phyloP scores from a whole-genome alignment of 2,888 invertebrate genomes.

The Synergus umbraculus region DNA sequence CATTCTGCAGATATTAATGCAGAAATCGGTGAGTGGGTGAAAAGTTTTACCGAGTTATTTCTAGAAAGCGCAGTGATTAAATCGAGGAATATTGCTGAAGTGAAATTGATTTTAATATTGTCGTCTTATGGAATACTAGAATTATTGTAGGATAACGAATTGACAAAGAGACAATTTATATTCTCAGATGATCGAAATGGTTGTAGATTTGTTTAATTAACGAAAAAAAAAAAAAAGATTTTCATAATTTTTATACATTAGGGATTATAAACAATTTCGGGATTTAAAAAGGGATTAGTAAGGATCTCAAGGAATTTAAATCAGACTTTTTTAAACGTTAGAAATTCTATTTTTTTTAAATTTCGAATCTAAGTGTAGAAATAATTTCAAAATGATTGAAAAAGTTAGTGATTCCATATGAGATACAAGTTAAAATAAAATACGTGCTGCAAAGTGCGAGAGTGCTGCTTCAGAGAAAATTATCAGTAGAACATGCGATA shows the following conservation, averaged over 20 bases:
- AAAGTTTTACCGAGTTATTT: constrained; percentile 36
- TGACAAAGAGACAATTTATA: background rate
- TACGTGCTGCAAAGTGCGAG: constrained; percentile 2
- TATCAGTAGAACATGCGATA: constrained; percentile 11
- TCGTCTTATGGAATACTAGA: background rate
- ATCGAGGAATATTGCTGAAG: constrained; percentile 4
- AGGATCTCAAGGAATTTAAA: too few relatives aligned
- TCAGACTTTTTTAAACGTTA: too few relatives aligned
- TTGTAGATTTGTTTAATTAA: background rate
- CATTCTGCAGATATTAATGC: background rate
- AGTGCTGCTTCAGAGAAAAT: constrained; percentile 10
- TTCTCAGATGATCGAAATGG: background rate
- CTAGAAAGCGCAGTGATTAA: constrained; percentile 31
- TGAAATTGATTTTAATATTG: constrained; percentile 31
- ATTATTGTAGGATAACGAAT: background rate
- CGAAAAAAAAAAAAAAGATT: background rate
- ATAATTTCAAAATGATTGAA: background rate
- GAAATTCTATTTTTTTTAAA: background rate
- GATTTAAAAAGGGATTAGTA: too few relatives aligned
- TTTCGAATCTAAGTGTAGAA: too few relatives aligned
- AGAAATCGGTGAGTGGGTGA: constrained; percentile 25
- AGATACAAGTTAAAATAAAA: background rate
- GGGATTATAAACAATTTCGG: too few relatives aligned
- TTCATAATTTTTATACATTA: too few relatives aligned
- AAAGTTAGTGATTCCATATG: background rate